These are phyloP conservation scores for Cephus runcator DNA, from an alignment of 2,888 invertebrate species.

Conservation along the genomic window DNA sequence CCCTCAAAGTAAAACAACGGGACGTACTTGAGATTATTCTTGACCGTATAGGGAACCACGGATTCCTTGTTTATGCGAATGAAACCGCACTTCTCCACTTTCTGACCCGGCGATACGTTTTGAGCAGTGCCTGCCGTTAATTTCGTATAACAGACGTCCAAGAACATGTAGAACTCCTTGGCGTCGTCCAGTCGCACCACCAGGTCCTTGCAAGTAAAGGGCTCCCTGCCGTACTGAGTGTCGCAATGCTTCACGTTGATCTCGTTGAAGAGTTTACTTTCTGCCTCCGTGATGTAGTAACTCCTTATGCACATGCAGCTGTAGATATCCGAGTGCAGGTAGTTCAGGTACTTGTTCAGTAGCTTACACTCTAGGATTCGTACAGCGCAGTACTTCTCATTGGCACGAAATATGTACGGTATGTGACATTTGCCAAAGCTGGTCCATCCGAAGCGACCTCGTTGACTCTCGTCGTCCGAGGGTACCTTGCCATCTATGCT, in stretches of 20 bases:
- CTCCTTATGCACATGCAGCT: conserved; percentile 92
- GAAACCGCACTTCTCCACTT: conserved; percentile 85
- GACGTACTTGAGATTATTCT: conserved; percentile 86
- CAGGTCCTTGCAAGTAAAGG: conserved; percentile 88
- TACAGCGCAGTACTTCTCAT: conserved; percentile 92
- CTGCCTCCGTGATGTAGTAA: conserved; percentile 92
- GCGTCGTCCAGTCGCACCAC: conserved; percentile 91
- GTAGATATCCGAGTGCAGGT: conserved; percentile 89
- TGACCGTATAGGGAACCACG: conserved; percentile 90
- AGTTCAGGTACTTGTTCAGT: conserved; percentile 88
- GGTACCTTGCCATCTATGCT: conserved; percentile 68
- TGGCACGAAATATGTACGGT: conserved; percentile 87
- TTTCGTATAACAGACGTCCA: conserved; percentile 90
- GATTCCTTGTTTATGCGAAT: conserved; percentile 93
- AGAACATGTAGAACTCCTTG: conserved; percentile 88
- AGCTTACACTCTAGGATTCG: conserved; percentile 93
- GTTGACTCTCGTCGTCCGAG: conserved; percentile 79
- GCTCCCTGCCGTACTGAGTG: conserved; percentile 87
- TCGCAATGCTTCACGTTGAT: conserved; percentile 94
- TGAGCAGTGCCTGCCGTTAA: conserved; percentile 76
- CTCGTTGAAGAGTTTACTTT: conserved; percentile 90
- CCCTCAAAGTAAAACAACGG: conserved; percentile 92
- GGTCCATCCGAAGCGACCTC: conserved; percentile 91
- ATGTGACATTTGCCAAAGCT: conserved; percentile 86
- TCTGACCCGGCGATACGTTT: conserved; percentile 65